phyloP scores from a whole-genome alignment of 2,113 vertebrate genomes.

The Tychaedon coryphoeus region DNA sequence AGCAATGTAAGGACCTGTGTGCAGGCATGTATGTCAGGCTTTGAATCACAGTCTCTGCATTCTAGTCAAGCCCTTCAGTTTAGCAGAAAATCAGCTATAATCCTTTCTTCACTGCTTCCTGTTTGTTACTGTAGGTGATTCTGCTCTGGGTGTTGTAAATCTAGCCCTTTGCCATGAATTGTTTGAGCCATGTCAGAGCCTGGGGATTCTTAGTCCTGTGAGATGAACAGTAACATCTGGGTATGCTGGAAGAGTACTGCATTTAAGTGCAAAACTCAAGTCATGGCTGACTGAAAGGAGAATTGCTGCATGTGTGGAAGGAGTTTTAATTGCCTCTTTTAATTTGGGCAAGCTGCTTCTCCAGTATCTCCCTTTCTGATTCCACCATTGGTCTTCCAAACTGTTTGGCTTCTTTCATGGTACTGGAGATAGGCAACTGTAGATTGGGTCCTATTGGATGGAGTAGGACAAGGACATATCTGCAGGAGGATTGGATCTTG shows the following conservation, averaged over 20 bases:
- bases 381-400: not conserved
- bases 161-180: not conserved
- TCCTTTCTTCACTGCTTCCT: not conserved
- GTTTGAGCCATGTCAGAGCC: not conserved
- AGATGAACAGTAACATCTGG: not conserved
- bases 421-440: not conserved
- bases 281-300: not conserved
- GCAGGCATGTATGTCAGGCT: not conserved
- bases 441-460: not conserved
- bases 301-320: not conserved
- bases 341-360: not conserved
- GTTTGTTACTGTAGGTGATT: not conserved
- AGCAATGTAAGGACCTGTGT: not conserved
- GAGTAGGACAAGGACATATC: not conserved
- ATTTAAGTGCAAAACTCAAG: not conserved
- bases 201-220: not conserved
- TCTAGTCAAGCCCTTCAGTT: not conserved
- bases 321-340: not conserved
- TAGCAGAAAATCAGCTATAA: not conserved
- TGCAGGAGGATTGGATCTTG: not conserved
- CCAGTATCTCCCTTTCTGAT: not conserved
- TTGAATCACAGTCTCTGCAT: not conserved
- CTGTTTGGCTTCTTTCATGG: accelerated
- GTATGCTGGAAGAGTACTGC: not conserved
- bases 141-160: not conserved